A percentile compares a stretch with the other conserved stretches of the same genome.
phyloP scores from a whole-genome alignment of 2,113 vertebrate genomes.

The Phodopus roborovskii region DNA sequence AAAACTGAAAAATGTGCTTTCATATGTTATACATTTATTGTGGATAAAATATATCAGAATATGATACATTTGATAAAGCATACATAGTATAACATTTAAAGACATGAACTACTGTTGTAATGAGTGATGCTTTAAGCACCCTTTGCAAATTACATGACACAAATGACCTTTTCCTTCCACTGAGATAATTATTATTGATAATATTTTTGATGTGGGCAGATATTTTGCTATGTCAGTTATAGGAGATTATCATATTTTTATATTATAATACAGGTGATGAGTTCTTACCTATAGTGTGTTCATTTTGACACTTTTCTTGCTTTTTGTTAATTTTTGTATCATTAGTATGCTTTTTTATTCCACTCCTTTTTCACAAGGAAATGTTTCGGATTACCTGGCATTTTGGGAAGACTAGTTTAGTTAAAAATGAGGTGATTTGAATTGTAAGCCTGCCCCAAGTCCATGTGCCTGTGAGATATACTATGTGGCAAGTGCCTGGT shows the following conservation, averaged over 20 bases:
- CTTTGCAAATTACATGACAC: not conserved
- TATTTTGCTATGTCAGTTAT: constrained; percentile 33
- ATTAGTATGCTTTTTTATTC: not conserved
- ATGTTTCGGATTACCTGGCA: not conserved
- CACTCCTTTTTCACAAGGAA: not conserved
- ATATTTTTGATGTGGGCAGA: constrained; percentile 36
- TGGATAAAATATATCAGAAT: not conserved
- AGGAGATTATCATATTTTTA: constrained; percentile 30
- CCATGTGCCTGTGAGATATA: not conserved
- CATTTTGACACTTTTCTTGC: constrained; percentile 42
- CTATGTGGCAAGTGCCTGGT: not conserved
- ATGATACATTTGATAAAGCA: constrained; percentile 9
- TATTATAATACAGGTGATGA: not conserved
- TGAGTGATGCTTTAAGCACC: not conserved
- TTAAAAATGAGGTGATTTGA: constrained; percentile 26
- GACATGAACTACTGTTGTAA: not conserved
- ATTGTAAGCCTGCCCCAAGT: not conserved
- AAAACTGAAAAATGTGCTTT: not conserved
- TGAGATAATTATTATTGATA: constrained; percentile 32
- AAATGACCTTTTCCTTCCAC: constrained; percentile 8
- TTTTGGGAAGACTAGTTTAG: constrained; percentile 24
- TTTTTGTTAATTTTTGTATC: constrained; percentile 15
- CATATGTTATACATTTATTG: not conserved
- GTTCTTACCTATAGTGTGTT: not conserved
- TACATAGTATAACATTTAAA: not conserved